Evolutionary conservation across 2,797 vertebrate species (phyloP).

Genomic region (Champsocephalus gunnari): DNA sequence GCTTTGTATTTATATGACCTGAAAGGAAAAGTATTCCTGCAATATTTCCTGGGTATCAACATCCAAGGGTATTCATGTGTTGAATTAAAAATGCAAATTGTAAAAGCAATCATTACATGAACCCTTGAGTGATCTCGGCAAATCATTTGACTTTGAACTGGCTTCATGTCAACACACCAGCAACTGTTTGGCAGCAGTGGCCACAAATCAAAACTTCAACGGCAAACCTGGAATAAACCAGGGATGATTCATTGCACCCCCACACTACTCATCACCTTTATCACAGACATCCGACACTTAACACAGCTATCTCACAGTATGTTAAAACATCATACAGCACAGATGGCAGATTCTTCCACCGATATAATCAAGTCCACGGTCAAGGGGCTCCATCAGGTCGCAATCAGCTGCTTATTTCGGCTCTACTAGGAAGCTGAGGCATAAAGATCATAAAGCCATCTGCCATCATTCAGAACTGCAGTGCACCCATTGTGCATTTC

Average conservation of each 20-base stretch:
- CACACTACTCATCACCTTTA: constrained; percentile 41
- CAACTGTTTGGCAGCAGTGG: constrained; percentile 26
- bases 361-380: constrained; percentile 1
- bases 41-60: background rate
- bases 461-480: constrained; percentile 24
- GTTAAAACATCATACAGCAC: constrained; percentile 24
- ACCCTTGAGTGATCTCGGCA: constrained; percentile 23
- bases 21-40: background rate
- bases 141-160: constrained; percentile 36
- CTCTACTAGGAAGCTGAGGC: background rate
- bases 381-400: constrained; percentile 17
- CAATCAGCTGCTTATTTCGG: constrained; percentile 3
- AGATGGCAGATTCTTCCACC: constrained; percentile 24
- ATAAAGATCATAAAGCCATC: constrained; percentile 16
- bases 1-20: background rate
- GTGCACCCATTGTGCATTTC: background rate
- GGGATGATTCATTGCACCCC: constrained; percentile 47
- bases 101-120: constrained; percentile 20
- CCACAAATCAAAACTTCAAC: constrained; percentile 38
- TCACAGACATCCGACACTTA: constrained; percentile 23
- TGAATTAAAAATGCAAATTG: constrained; percentile 28
- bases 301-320: constrained; percentile 24
- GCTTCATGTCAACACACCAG: constrained; percentile 34
- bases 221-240: constrained; percentile 32
- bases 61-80: background rate